Percentiles rank a stretch among this genome's conserved stretches.
phyloP scores from a whole-genome alignment of 2,888 invertebrate species.

The Congeria kusceri region DNA sequence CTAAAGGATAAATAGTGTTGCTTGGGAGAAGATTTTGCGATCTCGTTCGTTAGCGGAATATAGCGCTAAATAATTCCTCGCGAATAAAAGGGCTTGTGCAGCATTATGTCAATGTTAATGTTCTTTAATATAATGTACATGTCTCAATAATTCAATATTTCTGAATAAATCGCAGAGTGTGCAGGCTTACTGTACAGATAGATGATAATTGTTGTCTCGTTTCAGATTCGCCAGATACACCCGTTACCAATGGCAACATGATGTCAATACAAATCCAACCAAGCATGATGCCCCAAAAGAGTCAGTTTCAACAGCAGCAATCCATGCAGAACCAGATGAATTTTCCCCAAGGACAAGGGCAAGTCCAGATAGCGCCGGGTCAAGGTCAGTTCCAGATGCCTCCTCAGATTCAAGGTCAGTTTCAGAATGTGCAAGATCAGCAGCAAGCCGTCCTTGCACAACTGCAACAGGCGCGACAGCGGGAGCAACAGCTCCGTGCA shows the following conservation, averaged over 20 bases:
- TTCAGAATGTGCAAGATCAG: background rate
- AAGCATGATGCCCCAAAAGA: conserved; percentile 6
- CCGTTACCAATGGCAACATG: conserved; percentile 42
- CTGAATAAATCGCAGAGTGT: no score
- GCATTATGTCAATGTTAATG: no score
- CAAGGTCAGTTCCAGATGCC: conserved; percentile 8
- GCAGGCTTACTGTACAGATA: no score
- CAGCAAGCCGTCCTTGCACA: background rate
- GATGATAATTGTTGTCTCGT: background rate
- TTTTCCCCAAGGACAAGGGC: conserved; percentile 29
- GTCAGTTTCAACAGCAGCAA: conserved; percentile 5
- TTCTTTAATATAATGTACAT: no score
- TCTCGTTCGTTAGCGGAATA: no score
- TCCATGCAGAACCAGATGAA: conserved; percentile 2
- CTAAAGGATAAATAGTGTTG: no score
- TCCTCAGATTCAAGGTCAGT: background rate
- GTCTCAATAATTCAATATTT: no score
- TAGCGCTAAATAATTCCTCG: no score
- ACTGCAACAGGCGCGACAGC: background rate
- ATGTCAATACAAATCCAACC: conserved; percentile 1
- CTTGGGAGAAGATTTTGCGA: no score
- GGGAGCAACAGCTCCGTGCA: background rate
- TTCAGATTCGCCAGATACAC: conserved; percentile 53
- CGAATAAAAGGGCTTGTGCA: no score
- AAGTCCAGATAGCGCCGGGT: conserved; percentile 7